Conservation (phyloP, 2,888 invertebrate genomes). For the Phoenoteleia sp. region DNA sequence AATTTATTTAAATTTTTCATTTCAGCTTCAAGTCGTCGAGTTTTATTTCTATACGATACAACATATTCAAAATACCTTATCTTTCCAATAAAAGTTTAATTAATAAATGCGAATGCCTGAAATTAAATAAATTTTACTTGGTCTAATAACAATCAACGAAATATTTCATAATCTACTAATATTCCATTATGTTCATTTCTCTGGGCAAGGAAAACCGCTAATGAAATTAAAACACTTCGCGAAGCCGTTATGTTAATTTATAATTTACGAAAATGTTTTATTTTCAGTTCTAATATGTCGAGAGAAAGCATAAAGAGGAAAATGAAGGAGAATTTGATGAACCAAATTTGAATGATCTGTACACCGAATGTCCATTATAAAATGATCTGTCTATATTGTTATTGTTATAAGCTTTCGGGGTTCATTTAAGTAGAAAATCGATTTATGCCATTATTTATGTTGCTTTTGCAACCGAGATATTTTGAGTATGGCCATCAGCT, state of each 20-base stretch:
- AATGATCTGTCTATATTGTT: slow-evolving; percentile 36
- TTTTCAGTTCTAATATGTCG: neutral
- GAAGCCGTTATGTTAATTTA: too few relatives aligned
- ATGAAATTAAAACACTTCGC: too few relatives aligned
- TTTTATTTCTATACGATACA: slow-evolving; percentile 20
- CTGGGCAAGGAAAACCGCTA: too few relatives aligned
- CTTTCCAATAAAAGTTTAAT: slow-evolving; percentile 32
- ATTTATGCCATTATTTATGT: slow-evolving; percentile 44
- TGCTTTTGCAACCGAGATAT: slow-evolving; percentile 9
- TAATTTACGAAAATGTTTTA: slow-evolving; percentile 13
- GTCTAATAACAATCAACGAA: slow-evolving; percentile 2
- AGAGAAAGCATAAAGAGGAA: neutral
- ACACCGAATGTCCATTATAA: slow-evolving; percentile 34
- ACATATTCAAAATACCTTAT: slow-evolving; percentile 7
- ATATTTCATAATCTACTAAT: slow-evolving; percentile 16
- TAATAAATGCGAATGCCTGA: neutral
- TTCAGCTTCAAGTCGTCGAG: slow-evolving; percentile 8
- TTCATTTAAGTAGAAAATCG: slow-evolving; percentile 46
- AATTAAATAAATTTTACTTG: slow-evolving; percentile 21
- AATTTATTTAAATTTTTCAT: slow-evolving; percentile 54
- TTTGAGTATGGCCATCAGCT: slow-evolving; percentile 32
- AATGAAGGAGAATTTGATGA: slow-evolving; percentile 1
- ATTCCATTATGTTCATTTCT: slow-evolving; percentile 1
- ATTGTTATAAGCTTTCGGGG: slow-evolving; percentile 40
- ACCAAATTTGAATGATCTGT: slow-evolving; percentile 41